Evolutionary conservation across 2,113 vertebrate genomes (phyloP).

Genomic region (Australoheros scitulus): DNA sequence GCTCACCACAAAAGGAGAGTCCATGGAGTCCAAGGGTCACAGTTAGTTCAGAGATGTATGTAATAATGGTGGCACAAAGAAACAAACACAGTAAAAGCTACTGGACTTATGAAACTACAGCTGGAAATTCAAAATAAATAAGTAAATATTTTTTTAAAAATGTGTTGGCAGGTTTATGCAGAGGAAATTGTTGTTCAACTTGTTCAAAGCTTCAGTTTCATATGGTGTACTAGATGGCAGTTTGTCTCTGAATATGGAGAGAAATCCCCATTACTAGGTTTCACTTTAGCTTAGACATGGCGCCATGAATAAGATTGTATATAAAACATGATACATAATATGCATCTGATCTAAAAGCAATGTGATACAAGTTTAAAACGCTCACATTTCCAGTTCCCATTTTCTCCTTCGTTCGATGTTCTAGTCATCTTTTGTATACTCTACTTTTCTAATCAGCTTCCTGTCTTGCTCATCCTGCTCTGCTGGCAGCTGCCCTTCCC

Average conservation of each 20-base stretch:
- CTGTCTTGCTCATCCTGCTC: slow-evolving; percentile 13
- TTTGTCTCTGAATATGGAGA: background rate
- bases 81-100: background rate
- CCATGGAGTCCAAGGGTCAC: background rate
- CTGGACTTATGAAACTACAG: background rate
- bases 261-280: background rate
- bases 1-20: too few relatives aligned
- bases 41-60: background rate
- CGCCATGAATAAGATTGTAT: background rate
- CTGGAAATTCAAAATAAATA: background rate
- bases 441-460: background rate
- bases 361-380: background rate
- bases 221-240: background rate
- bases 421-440: background rate
- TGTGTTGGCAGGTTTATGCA: background rate
- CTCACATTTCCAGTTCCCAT: background rate
- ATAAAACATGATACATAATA: background rate
- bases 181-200: slow-evolving; percentile 1
- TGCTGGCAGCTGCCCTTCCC: slow-evolving; percentile 19
- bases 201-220: slow-evolving; percentile 4
- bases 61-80: background rate
- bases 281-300: background rate
- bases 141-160: background rate
- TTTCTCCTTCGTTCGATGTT: background rate
- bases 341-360: background rate